These are phyloP conservation scores for Ganaspis brasiliensis DNA, from an alignment of 2,888 invertebrate species.

Conservation along the genomic window DNA sequence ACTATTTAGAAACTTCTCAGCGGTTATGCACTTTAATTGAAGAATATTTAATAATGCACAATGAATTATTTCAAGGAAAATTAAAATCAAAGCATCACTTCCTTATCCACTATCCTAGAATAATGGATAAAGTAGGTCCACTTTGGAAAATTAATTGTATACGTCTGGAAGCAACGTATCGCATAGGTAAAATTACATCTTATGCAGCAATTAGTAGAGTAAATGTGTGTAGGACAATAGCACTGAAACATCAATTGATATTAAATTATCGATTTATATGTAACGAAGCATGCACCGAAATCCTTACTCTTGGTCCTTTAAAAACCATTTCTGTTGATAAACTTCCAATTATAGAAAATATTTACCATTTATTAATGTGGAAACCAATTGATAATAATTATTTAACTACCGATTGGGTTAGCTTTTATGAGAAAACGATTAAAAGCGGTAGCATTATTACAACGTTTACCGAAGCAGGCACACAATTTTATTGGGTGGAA, in stretches of 20 bases:
- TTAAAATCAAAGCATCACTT: slow-evolving; percentile 4
- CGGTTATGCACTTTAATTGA: background rate
- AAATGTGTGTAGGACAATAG: background rate
- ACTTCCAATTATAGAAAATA: background rate
- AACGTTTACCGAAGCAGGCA: background rate
- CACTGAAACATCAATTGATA: slow-evolving; percentile 7
- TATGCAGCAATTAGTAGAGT: background rate
- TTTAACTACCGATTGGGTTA: background rate
- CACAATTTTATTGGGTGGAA: background rate
- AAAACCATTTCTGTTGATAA: background rate
- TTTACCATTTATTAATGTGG: background rate
- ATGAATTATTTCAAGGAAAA: slow-evolving; percentile 1
- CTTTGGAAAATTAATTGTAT: background rate
- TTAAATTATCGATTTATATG: background rate
- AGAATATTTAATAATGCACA: background rate
- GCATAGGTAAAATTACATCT: background rate
- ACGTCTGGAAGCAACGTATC: background rate
- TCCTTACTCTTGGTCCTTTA: background rate
- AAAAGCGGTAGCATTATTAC: background rate
- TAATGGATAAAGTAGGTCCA: background rate
- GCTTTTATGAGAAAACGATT: background rate
- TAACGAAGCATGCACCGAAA: background rate
- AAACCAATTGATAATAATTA: background rate
- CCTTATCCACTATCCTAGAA: background rate
- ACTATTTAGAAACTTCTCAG: background rate